Percentiles rank a stretch among this genome's conserved stretches.
Conservation (phyloP, 2,797 vertebrate species). For the Remorina albescens region DNA sequence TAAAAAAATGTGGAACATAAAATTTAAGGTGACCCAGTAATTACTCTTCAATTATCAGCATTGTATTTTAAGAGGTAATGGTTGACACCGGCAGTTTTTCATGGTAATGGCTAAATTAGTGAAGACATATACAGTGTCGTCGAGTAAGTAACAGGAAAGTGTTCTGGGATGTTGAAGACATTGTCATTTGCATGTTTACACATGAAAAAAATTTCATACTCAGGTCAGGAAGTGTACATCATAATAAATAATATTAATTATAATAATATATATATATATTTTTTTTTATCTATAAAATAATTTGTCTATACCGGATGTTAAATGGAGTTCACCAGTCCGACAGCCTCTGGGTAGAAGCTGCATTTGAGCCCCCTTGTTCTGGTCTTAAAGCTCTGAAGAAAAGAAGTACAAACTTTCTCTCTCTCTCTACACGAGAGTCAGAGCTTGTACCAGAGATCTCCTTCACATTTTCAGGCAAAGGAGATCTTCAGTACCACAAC, state of each 20-base stretch:
- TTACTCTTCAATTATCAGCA: neutral
- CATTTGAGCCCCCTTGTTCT: too few relatives aligned
- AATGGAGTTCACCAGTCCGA: too few relatives aligned
- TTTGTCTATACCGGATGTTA: too few relatives aligned
- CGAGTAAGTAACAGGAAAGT: neutral
- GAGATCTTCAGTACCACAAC: slow-evolving; percentile 26
- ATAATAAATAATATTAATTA: too few relatives aligned
- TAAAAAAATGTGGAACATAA: neutral
- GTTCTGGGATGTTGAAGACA: neutral
- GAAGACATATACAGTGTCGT: neutral
- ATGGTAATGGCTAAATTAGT: neutral
- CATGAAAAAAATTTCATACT: too few relatives aligned
- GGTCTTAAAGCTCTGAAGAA: too few relatives aligned
- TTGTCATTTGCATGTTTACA: too few relatives aligned
- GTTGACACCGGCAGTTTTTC: neutral
- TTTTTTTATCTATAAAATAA: too few relatives aligned
- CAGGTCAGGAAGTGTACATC: too few relatives aligned
- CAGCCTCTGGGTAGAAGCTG: too few relatives aligned
- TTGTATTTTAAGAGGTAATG: neutral
- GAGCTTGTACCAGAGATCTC: too few relatives aligned
- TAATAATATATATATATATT: too few relatives aligned
- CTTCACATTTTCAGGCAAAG: slow-evolving; percentile 11
- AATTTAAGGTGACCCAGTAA: neutral
- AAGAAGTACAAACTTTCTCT: neutral
- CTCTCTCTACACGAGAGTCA: neutral